Conservation (phyloP, 2,797 vertebrate genomes). For the Pseudomugil gertrudae region DNA sequence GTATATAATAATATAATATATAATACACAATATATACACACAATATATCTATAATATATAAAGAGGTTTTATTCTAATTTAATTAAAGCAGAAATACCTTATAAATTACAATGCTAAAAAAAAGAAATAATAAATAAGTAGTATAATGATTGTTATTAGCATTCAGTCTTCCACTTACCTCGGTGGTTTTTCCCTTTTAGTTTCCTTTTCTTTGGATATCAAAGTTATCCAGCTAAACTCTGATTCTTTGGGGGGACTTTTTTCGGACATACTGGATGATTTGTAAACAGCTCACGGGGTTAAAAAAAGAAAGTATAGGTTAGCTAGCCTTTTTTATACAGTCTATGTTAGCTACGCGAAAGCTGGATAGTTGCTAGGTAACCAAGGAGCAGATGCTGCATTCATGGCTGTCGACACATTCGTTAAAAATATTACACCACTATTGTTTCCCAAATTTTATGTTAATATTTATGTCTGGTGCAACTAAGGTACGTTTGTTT, state of each 20-base stretch:
- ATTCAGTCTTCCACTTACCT: background rate
- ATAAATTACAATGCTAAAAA: no score
- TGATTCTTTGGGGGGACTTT: background rate
- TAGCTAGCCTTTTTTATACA: background rate
- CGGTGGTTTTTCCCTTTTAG: background rate
- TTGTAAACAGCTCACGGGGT: background rate
- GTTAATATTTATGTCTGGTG: no score
- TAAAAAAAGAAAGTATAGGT: background rate
- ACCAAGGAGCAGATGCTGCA: conserved; percentile 32
- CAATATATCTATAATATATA: no score
- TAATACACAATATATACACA: no score
- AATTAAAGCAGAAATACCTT: no score
- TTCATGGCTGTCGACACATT: background rate
- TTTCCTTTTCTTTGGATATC: background rate
- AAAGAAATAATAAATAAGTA: no score
- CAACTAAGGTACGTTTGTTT: no score
- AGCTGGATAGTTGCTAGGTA: conserved; percentile 63
- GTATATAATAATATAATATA: no score
- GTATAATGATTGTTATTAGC: no score
- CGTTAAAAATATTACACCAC: no score
- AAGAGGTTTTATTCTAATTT: no score
- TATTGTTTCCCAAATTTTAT: no score
- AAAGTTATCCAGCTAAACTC: background rate
- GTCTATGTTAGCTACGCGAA: conserved; percentile 53
- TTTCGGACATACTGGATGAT: conserved; percentile 75